Base-by-base conservation (phyloP, 2,113 vertebrate genomes). In the Rhinolophus ferrumequinum region DNA sequence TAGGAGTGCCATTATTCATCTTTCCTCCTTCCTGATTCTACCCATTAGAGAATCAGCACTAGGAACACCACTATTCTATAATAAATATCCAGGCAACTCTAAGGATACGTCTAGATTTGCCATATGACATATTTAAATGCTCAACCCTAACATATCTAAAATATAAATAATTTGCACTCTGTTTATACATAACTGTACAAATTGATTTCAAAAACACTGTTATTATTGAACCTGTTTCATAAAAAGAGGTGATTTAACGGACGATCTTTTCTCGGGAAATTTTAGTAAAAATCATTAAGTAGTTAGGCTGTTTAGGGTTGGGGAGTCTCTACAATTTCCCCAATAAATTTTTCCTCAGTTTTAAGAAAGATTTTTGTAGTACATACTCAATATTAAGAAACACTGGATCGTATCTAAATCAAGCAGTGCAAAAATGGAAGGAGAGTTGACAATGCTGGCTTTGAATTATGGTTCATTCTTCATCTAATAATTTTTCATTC, bases 221-320 rank as follows among this genome's bases (percentile, higher is more conserved):
- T 84, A 28, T 47, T 88, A 28, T 90, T 69, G 1, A 88, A 64
- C 5, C 33, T 95, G 13, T 92, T 93, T 96, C n/a, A 88, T 88
- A 90, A 92, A 54, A 22, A 73, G 9, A 93, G 41, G 70, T 77
- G 33, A 85, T 93, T 94, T 95, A 82, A 92, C 75, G 26, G 33
- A 33, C 44, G 66, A 94, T 18, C 12, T 80, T 70, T 93, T 70
- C 92, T n/a, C 24, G 54, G 47, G 18, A 93, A 92, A 81, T 70
- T 64, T 83, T 56, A 69, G 30, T 69, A 75, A 94, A 94, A 44
- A 21, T 79, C n/a, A 82, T 89, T 47, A 85, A 3, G 28, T 33
- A 76, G 86, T 67, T 62, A 80, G 7, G 3, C 24, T 93, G 3
- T 26, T 62, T 64, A 79, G 69, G 10, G 64, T 3, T 86, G 52